Conservation (phyloP, 2,113 vertebrate genomes). For the Probosciger aterrimus region DNA sequence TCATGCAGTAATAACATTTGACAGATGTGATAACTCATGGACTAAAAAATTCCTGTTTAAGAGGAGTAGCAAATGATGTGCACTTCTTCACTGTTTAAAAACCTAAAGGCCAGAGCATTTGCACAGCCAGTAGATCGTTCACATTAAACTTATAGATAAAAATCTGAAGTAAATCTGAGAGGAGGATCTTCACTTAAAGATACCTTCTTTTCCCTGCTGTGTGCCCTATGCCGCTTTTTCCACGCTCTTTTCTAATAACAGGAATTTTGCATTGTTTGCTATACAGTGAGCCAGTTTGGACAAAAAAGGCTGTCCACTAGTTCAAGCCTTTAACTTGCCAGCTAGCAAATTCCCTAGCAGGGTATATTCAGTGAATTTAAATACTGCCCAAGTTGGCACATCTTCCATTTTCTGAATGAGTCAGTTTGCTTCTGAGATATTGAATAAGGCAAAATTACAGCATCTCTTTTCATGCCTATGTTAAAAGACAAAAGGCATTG, state of each 20-base stretch:
- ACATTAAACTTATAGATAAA: not conserved
- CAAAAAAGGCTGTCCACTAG: not conserved
- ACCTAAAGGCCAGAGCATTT: not conserved
- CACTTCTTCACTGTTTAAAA: not conserved
- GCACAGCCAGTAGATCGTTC: rapidly evolving
- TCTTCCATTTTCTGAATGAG: not conserved
- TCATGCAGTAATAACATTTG: not conserved
- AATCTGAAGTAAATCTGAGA: not conserved
- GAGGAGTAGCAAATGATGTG: not conserved
- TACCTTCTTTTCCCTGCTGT: not conserved
- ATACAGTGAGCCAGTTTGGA: not conserved
- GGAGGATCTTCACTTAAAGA: not conserved
- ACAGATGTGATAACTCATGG: not conserved
- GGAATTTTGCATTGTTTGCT: not conserved
- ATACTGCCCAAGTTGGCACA: rapidly evolving
- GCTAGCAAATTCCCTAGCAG: not conserved
- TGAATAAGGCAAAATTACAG: not conserved
- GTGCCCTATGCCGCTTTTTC: rapidly evolving
- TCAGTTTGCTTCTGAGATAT: not conserved
- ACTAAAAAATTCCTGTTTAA: not conserved
- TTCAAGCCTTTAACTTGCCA: not conserved
- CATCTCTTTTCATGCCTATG: not conserved
- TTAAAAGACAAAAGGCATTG: not conserved
- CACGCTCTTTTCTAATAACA: not conserved
- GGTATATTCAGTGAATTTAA: not conserved